Percentiles rank a stretch among this genome's conserved stretches.
Conservation (phyloP, 1,140 invertebrate species). For the Drosophila tsacasi region DNA sequence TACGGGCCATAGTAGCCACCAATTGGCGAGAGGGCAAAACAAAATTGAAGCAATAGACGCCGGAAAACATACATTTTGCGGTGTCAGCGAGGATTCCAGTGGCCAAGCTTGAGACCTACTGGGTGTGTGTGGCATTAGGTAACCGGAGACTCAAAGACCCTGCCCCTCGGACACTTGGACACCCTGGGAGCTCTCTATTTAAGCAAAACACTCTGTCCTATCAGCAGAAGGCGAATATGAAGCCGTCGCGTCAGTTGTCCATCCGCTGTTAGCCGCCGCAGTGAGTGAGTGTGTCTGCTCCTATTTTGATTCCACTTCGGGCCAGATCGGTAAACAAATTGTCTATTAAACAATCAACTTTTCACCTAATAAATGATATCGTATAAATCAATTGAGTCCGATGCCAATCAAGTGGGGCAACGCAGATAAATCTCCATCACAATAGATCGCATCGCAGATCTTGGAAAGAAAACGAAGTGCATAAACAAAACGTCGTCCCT, state of each 20-base stretch:
- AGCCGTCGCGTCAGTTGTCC: slow-evolving; percentile 44
- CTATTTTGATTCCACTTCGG: slow-evolving; percentile 34
- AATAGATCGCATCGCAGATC: slow-evolving; percentile 51
- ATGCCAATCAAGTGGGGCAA: slow-evolving; percentile 79
- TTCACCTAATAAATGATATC: slow-evolving; percentile 78
- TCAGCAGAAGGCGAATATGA: slow-evolving; percentile 43
- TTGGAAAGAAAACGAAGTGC: slow-evolving; percentile 41
- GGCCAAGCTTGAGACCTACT: slow-evolving; percentile 11
- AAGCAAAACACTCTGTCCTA: slow-evolving; percentile 29
- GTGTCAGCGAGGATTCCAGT: slow-evolving; percentile 23
- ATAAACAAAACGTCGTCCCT: slow-evolving; percentile 40
- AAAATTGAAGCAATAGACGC: slow-evolving; percentile 30
- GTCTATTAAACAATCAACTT: slow-evolving; percentile 67
- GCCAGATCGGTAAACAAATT: slow-evolving; percentile 65
- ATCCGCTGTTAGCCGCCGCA: slow-evolving; percentile 21
- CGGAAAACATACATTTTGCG: slow-evolving; percentile 23
- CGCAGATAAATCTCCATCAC: slow-evolving; percentile 70
- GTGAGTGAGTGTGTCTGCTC: slow-evolving; percentile 16
- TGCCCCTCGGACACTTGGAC: neutral
- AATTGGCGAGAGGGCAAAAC: slow-evolving; percentile 22
- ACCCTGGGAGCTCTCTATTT: slow-evolving; percentile 6
- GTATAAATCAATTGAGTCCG: slow-evolving; percentile 78
- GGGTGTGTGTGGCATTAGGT: slow-evolving; percentile 63
- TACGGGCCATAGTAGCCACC: slow-evolving; percentile 41
- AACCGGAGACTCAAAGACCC: slow-evolving; percentile 47